Evolutionary conservation across 2,113 vertebrate species (phyloP).

Genomic region (Tyto alba): DNA sequence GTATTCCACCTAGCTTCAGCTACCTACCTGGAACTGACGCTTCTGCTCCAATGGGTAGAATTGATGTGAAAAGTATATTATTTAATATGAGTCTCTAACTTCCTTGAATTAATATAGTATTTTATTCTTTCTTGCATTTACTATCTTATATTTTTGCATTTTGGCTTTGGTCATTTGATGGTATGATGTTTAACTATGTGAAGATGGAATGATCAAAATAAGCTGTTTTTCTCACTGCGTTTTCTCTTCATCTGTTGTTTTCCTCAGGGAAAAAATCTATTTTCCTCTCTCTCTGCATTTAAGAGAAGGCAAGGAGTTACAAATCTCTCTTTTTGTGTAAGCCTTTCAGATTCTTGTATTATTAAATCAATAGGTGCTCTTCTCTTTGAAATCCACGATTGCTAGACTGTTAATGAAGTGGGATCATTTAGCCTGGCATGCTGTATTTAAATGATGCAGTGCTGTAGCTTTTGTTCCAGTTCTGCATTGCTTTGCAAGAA

Average conservation of each 20-base stretch:
- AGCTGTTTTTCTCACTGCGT: not conserved
- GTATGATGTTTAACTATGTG: not conserved
- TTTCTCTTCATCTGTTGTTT: not conserved
- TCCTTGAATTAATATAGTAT: not conserved
- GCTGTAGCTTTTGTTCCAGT: not conserved
- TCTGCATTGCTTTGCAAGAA: not conserved
- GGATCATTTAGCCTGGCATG: not conserved
- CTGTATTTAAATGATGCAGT: not conserved
- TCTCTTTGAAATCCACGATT: slow-evolving; percentile 10
- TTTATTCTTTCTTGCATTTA: not conserved
- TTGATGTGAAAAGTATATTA: not conserved
- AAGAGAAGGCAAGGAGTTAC: not conserved
- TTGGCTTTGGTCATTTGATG: not conserved
- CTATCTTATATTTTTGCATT: not conserved
- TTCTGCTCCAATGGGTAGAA: not conserved
- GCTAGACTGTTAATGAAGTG: not conserved
- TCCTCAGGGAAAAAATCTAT: not conserved
- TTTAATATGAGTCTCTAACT: not conserved
- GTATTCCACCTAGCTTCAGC: not conserved
- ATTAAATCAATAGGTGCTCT: not conserved
- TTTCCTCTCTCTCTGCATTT: not conserved
- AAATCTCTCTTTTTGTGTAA: not conserved
- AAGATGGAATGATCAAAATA: not conserved
- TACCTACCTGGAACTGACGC: not conserved
- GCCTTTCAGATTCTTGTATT: not conserved